Base-by-base conservation (phyloP, 2,797 vertebrate genomes). In the Pterois miles region DNA sequence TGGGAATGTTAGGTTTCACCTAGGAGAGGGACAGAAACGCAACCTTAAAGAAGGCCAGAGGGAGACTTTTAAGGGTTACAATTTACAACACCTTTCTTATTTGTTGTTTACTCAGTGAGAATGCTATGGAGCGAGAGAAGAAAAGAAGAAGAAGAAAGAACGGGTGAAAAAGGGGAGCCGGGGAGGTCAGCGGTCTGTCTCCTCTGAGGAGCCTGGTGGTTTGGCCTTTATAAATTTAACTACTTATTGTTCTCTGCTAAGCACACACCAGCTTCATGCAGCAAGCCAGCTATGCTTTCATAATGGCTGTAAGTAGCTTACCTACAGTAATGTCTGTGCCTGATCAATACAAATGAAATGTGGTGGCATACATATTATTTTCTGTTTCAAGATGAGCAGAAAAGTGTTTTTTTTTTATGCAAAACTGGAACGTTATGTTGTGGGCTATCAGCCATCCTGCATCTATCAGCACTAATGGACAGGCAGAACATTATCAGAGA, bases 11-110 rank as follows among this genome's bases (percentile, higher is more conserved):
- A 40, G 74, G 56, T 69, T 88, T 94, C 93, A 90, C 93, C 91
- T 84, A 86, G 91, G 92, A 91, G 92, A 93, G 70, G 67, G 29
- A 56, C 56, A 92, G 84, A 91, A 90, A 93, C 53, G 84, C 71
- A 80, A 65, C 71, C 67, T 63, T 63, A 69, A 69, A 86, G 74
- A 80, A 53, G 71, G 76, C 43, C 74, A 81, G 70, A 56, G 38
- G 46, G 40, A 78, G 79, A 80, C 70, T 63, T 86, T 87, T 86
- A 86, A 83, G 81, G 83, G 85, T 86, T 82, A 86, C 81, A 90
- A 90, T 91, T 94, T 92, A 94, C 83, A 87, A 63, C 85, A 73
- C 31, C 74, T 78, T 76, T 69, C 81, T 76, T 86, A 87, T 88
- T 90, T 88, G 82, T 80, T 91, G 87, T 93, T 92, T 90, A 60